Percentiles rank a stretch among this genome's conserved stretches.
These are phyloP conservation scores for Limnephilus marmoratus DNA, from an alignment of 2,888 invertebrate species.

Conservation along the genomic window DNA sequence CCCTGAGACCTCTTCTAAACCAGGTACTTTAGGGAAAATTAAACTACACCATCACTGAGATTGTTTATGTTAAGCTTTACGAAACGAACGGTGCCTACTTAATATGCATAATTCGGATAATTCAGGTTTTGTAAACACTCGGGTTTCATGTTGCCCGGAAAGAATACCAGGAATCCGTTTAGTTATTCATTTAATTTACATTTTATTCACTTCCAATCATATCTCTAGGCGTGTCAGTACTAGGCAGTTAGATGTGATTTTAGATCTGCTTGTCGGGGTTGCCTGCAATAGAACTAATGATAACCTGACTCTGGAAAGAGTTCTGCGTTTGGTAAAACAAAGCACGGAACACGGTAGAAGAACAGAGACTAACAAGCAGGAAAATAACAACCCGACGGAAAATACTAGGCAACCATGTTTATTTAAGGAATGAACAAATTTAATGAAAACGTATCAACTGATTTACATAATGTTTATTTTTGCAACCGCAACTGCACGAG, in stretches of 20 bases:
- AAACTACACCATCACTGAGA: background rate
- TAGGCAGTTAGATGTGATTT: background rate
- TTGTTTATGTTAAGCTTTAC: background rate
- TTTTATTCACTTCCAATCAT: background rate
- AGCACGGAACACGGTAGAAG: background rate
- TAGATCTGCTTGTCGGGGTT: background rate
- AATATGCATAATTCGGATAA: background rate
- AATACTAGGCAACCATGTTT: background rate
- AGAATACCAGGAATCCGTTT: background rate
- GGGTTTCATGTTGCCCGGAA: background rate
- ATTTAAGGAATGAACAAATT: background rate
- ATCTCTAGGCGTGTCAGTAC: too few species aligned
- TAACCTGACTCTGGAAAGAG: background rate
- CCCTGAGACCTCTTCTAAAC: background rate
- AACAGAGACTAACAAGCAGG: background rate
- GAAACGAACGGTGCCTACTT: background rate
- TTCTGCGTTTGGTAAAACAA: background rate
- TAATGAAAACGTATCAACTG: background rate
- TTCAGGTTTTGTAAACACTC: background rate
- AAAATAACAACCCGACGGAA: background rate
- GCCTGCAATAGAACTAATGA: background rate
- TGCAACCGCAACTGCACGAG: background rate
- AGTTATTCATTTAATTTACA: background rate
- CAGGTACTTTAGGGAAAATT: background rate
- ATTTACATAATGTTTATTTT: background rate